These are phyloP conservation scores for Rhea americana DNA, from an alignment of 2,113 vertebrate species.

Conservation along the genomic window DNA sequence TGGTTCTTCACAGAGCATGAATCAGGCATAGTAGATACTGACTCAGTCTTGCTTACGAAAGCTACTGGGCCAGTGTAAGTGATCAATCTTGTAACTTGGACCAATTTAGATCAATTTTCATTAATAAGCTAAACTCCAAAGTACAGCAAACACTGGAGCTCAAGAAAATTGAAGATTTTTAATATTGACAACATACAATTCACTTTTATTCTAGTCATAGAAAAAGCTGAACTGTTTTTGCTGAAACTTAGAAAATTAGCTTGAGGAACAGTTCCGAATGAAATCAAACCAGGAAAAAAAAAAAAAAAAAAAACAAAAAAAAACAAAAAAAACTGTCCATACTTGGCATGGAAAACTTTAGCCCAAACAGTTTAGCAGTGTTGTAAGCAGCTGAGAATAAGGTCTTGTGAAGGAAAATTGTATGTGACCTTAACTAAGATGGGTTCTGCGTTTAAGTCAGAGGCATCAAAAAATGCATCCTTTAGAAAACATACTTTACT, in stretches of 20 bases:
- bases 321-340: constrained; percentile 43
- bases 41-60: not conserved
- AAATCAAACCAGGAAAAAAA: not conserved
- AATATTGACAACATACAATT: not conserved
- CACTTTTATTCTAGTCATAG: not conserved
- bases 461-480: not conserved
- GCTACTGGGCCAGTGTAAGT: not conserved
- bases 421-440: not conserved
- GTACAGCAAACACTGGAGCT: not conserved
- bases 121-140: not conserved
- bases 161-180: not conserved
- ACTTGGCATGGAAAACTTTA: constrained; percentile 68
- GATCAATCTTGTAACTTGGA: not conserved
- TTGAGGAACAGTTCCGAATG: constrained; percentile 11
- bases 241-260: constrained; percentile 40
- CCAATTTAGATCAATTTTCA: not conserved
- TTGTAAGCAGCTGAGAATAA: constrained; percentile 24
- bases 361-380: constrained; percentile 21
- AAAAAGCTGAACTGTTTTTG: not conserved
- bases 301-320: not conserved
- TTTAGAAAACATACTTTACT: not conserved
- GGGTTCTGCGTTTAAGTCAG: not conserved
- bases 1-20: not conserved
- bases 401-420: not conserved
- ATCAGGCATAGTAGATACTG: not conserved